phyloP scores from a whole-genome alignment of 1,140 invertebrate genomes.

The Euura lappo region DNA sequence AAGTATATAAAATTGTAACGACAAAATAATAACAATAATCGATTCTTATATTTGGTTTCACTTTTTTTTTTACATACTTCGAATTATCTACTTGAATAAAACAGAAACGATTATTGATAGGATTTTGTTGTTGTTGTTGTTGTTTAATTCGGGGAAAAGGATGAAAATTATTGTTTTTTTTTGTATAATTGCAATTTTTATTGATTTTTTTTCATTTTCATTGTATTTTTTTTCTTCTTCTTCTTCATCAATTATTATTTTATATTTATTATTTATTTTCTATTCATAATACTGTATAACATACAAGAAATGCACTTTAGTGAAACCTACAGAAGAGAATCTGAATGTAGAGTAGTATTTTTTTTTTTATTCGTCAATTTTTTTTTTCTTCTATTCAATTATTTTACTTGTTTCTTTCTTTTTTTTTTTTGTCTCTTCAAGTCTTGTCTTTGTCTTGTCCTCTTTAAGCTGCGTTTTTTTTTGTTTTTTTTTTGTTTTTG shows the following conservation, averaged over 20 bases:
- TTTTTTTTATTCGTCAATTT: conserved; percentile 37
- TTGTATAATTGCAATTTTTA: conserved; percentile 38
- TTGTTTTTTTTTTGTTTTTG: too few relatives aligned
- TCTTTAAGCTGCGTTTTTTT: too few relatives aligned
- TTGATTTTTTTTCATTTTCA: conserved; percentile 6
- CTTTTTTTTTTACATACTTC: too few relatives aligned
- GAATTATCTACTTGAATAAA: too few relatives aligned
- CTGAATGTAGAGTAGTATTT: conserved; percentile 54
- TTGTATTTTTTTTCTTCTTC: conserved; percentile 33
- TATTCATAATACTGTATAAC: conserved; percentile 84
- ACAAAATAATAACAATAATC: too few relatives aligned
- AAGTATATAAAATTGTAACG: too few relatives aligned
- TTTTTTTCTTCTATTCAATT: conserved; percentile 38
- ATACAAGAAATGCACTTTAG: conserved; percentile 87
- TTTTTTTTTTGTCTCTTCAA: conserved; percentile 24
- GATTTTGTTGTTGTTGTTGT: too few relatives aligned
- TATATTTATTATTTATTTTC: conserved; percentile 59
- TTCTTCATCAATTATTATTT: conserved; percentile 27
- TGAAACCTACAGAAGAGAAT: conserved; percentile 84
- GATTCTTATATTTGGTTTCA: too few relatives aligned
- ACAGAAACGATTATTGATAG: too few relatives aligned
- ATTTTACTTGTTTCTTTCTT: conserved; percentile 40
- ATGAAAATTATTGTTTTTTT: too few relatives aligned
- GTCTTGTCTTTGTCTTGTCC: too few relatives aligned
- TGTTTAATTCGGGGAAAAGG: too few relatives aligned